Percentiles rank a stretch among this genome's conserved stretches.
Evolutionary conservation across 2,113 vertebrate genomes (phyloP).

Genomic region (Catagonus wagneri): DNA sequence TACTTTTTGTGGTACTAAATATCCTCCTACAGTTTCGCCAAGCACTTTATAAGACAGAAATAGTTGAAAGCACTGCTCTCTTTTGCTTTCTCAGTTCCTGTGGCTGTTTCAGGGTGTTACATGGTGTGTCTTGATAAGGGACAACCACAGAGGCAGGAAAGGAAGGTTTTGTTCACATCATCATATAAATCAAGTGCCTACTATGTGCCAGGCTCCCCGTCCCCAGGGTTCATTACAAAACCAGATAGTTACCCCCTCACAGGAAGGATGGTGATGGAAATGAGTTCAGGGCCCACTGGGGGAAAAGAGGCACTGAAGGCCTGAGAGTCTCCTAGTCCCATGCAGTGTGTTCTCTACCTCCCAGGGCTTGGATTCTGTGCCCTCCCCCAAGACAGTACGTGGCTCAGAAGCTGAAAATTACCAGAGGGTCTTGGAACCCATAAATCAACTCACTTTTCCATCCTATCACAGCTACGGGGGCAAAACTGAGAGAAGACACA

Average conservation of each 20-base stretch:
- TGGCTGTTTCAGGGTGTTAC: not conserved
- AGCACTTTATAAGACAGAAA: not conserved
- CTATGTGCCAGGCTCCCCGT: not conserved
- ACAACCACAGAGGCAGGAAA: not conserved
- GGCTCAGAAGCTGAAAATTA: not conserved
- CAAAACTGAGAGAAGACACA: not conserved
- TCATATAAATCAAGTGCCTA: not conserved
- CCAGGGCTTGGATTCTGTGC: not conserved
- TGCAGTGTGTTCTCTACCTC: not conserved
- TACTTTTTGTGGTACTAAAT: conserved; percentile 45
- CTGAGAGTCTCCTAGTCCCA: not conserved
- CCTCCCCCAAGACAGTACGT: not conserved
- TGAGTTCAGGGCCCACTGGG: fast-evolving
- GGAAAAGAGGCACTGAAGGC: not conserved
- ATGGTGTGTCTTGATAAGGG: not conserved
- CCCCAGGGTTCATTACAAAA: not conserved
- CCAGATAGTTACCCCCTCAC: not conserved
- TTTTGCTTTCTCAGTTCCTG: not conserved
- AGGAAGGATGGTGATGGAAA: not conserved
- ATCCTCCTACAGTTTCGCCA: conserved; percentile 36
- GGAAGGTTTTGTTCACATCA: not conserved
- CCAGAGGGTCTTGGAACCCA: not conserved
- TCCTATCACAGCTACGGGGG: not conserved
- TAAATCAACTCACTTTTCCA: not conserved
- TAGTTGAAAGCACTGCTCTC: not conserved